phyloP scores from a whole-genome alignment of 2,113 vertebrate species.

The Scytalopus superciliaris region DNA sequence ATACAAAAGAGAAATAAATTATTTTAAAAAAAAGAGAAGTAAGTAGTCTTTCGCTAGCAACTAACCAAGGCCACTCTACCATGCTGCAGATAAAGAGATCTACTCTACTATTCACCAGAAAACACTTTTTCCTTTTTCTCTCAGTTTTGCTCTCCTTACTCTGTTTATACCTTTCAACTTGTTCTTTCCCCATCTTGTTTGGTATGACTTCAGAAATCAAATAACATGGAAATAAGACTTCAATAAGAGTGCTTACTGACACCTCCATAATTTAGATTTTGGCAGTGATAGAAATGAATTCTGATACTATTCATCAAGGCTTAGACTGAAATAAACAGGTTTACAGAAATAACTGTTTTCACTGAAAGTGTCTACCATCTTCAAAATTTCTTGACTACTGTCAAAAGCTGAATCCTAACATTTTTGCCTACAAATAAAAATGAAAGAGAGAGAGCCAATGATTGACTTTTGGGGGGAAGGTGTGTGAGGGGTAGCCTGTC shows the following conservation, averaged over 20 bases:
- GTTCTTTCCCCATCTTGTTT: background rate
- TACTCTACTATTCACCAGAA: background rate
- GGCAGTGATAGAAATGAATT: slow-evolving; percentile 15
- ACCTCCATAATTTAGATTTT: slow-evolving; percentile 11
- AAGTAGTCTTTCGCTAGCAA: background rate
- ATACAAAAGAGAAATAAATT: background rate
- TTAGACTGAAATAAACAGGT: background rate
- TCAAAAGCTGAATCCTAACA: slow-evolving; percentile 14
- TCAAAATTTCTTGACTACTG: background rate
- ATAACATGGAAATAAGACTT: slow-evolving; percentile 7
- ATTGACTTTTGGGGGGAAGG: background rate
- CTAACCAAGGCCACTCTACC: background rate
- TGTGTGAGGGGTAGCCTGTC: background rate
- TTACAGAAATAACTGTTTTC: slow-evolving; percentile 10
- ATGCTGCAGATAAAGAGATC: background rate
- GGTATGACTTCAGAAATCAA: slow-evolving; percentile 16
- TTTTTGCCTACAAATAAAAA: background rate
- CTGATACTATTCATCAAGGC: background rate
- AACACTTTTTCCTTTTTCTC: background rate
- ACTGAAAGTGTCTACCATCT: background rate
- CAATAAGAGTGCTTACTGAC: background rate
- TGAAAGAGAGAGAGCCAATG: background rate
- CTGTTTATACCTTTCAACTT: background rate
- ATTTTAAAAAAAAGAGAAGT: fast-evolving
- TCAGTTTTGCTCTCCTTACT: background rate